Base-by-base conservation (phyloP, 2,888 invertebrate species). In the Clitarchus hookeri region DNA sequence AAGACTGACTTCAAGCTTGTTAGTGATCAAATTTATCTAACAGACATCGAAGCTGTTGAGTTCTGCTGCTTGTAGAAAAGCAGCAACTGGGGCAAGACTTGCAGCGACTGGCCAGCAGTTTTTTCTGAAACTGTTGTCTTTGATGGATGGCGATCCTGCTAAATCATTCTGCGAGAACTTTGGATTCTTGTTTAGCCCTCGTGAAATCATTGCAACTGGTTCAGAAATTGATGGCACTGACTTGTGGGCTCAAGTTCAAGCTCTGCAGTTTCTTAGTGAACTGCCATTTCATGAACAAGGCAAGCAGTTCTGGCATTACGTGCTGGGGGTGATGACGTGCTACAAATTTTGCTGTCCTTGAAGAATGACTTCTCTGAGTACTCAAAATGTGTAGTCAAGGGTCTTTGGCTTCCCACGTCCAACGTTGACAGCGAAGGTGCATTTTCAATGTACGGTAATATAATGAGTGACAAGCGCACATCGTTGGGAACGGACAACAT, bases 391-490 rank as follows among this genome's bases (percentile, higher is more conserved):
- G 23, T 23, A 65, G n/a, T 65, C 19, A 65, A 65, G 65, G 0
- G 65, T 65, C 65, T 65, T 8, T 65, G 65, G 65, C 19, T 65
- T 4, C 65, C 23, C 8, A 19, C 6, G n/a, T 19, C 65, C 6
- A 65, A 65, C 19, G 82, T 82, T 82, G 82, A 82, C 27, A 82
- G 82, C n/a, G 82, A 82, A 27, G 1, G 27, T 4, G 27, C 27
- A 8, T 82, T 82, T 19, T 27, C 82, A 13, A 16, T 23, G 27
- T 82, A 82, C 23, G 12, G 36, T 23, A 82, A 82, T 25, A 82
- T 82, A 6, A 82, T 82, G 82, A 36, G 16, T 19, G 82, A 82
- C 44, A 82, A 82, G 27, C 82, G 82, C 27, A 82, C 82, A 44
- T 13, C 0, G 6, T 44, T 82, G 16, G 23, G 23, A 82, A 19